Evolutionary conservation across 2,888 invertebrate genomes (phyloP).

Genomic region (Buathra laborator): DNA sequence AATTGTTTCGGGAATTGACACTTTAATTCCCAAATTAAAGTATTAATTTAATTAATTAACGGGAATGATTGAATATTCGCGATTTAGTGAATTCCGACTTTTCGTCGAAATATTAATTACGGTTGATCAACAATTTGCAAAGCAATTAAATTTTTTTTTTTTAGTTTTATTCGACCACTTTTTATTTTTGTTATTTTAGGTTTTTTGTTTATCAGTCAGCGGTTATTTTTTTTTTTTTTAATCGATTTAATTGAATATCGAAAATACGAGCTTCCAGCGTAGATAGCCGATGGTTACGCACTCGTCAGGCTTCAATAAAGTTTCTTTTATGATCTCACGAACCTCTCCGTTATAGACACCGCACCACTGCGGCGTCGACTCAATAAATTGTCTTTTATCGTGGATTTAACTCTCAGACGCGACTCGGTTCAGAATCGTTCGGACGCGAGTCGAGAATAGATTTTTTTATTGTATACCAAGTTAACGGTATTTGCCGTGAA

Average conservation of each 20-base stretch:
- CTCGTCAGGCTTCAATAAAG: constrained; percentile 27
- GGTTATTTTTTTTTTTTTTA: not conserved
- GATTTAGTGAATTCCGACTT: not conserved
- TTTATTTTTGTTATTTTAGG: not conserved
- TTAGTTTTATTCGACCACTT: not conserved
- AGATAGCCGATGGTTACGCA: constrained; percentile 22
- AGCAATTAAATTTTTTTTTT: not conserved
- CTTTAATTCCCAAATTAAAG: no score
- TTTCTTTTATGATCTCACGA: constrained; percentile 32
- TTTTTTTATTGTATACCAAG: constrained; percentile 66
- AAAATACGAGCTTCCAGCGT: not conserved
- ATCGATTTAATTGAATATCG: not conserved
- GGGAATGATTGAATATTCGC: not conserved
- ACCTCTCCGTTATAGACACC: constrained; percentile 37
- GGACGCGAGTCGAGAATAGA: constrained; percentile 65
- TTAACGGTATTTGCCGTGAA: constrained; percentile 43
- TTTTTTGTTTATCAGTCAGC: not conserved
- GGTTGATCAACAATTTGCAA: no score
- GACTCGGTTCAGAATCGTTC: constrained; percentile 45
- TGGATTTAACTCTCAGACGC: constrained; percentile 66
- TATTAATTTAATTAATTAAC: no score
- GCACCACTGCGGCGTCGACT: constrained; percentile 58
- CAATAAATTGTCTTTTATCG: constrained; percentile 70
- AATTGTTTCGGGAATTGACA: not conserved
- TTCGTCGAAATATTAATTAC: not conserved